phyloP scores from a whole-genome alignment of 1,140 invertebrate genomes.

The Drosophila arizonae region DNA sequence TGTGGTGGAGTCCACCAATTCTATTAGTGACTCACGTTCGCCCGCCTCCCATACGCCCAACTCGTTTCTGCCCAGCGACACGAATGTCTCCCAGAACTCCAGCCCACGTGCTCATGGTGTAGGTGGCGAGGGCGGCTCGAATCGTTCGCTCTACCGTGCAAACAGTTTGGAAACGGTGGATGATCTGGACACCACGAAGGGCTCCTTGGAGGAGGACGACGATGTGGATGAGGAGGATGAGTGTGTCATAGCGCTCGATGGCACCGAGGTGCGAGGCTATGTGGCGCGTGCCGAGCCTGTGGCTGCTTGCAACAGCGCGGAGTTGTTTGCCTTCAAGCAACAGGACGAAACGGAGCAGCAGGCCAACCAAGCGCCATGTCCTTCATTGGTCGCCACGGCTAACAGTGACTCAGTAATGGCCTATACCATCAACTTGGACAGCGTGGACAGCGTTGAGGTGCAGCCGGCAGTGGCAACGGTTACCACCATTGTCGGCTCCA shows the following conservation, averaged over 20 bases:
- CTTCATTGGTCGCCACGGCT: slow-evolving; percentile 56
- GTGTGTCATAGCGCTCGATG: slow-evolving; percentile 65
- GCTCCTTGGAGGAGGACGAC: slow-evolving; percentile 63
- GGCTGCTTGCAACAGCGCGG: slow-evolving; percentile 51
- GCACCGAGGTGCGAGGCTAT: slow-evolving; percentile 68
- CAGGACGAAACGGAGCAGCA: slow-evolving; percentile 25
- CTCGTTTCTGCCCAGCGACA: slow-evolving; percentile 66
- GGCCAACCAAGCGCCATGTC: slow-evolving; percentile 12
- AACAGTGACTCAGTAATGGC: slow-evolving; percentile 55
- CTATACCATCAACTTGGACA: slow-evolving; percentile 57
- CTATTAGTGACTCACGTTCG: slow-evolving; percentile 58
- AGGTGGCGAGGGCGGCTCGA: slow-evolving; percentile 27
- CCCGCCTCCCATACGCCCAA: slow-evolving; percentile 61
- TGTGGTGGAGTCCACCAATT: slow-evolving; percentile 62
- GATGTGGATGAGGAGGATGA: slow-evolving; percentile 49
- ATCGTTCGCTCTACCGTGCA: slow-evolving; percentile 53
- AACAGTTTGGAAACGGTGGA: slow-evolving; percentile 66
- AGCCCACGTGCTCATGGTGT: slow-evolving; percentile 46
- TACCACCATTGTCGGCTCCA: not conserved
- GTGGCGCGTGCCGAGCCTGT: slow-evolving; percentile 43
- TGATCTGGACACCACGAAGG: slow-evolving; percentile 66
- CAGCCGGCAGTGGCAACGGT: not conserved
- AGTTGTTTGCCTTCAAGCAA: slow-evolving; percentile 60
- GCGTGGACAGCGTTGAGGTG: slow-evolving; percentile 21
- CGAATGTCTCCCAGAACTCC: slow-evolving; percentile 61